Conservation (phyloP, 2,113 vertebrate genomes). For the Tauraco erythrolophus region DNA sequence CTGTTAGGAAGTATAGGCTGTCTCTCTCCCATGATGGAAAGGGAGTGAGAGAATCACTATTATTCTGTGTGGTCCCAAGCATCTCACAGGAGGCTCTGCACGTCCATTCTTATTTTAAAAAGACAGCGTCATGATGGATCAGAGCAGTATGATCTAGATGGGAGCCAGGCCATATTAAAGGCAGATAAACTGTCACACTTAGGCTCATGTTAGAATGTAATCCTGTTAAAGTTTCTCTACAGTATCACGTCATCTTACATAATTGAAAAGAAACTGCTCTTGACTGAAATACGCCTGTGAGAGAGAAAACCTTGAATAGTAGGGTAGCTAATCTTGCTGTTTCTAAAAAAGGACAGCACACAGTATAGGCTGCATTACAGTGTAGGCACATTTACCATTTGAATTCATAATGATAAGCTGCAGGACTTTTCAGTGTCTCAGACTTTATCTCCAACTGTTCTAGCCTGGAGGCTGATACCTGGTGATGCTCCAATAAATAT, state of each 20-base stretch:
- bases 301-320: background rate
- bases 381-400: background rate
- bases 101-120: constrained; percentile 14
- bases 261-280: constrained; percentile 48
- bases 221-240: constrained; percentile 65
- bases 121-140: constrained; percentile 23
- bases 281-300: background rate
- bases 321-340: background rate
- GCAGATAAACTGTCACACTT: constrained; percentile 47
- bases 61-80: background rate
- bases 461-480: background rate
- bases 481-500: background rate
- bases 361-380: background rate
- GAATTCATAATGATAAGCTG: background rate
- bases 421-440: background rate
- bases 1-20: background rate
- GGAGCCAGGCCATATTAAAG: constrained; percentile 40
- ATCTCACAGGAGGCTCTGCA: background rate
- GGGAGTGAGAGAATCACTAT: background rate
- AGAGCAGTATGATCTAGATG: constrained; percentile 3
- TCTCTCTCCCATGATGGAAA: background rate
- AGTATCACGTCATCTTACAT: constrained; percentile 25
- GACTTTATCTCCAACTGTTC: background rate
- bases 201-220: constrained; percentile 36
- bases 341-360: background rate